phyloP scores from a whole-genome alignment of 2,113 vertebrate genomes.

The Aspiorhynchus laticeps region DNA sequence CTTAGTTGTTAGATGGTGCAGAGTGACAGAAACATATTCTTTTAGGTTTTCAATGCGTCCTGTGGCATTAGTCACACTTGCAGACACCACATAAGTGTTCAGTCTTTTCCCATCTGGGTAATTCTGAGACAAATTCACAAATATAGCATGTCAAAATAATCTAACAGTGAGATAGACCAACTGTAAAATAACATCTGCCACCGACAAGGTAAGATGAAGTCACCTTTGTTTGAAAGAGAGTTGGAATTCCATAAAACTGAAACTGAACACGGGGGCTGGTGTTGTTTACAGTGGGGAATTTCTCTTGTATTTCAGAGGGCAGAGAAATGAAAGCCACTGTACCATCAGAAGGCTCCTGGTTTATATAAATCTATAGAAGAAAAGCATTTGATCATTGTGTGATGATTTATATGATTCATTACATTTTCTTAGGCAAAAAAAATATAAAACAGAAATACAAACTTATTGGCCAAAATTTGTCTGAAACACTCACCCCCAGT shows the following conservation, averaged over 20 bases:
- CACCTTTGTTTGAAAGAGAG: constrained; percentile 81
- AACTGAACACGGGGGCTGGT: constrained; percentile 80
- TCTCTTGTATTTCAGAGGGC: constrained; percentile 75
- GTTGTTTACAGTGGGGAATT: constrained; percentile 61
- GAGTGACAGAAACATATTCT: constrained; percentile 77
- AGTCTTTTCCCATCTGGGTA: constrained; percentile 59
- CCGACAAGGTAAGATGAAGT: neutral
- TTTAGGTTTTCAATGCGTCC: constrained; percentile 75
- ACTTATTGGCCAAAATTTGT: neutral
- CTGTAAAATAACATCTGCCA: neutral
- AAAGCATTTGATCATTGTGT: neutral
- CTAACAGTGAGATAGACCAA: neutral
- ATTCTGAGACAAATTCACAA: constrained; percentile 67
- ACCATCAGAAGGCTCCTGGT: constrained; percentile 66
- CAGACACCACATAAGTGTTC: constrained; percentile 85
- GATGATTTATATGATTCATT: neutral
- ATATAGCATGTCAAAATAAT: neutral
- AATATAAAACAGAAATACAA: neutral
- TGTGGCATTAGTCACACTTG: constrained; percentile 80
- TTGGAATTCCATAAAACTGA: constrained; percentile 81
- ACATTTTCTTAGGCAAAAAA: neutral
- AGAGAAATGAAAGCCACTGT: constrained; percentile 83
- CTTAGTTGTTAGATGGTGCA: constrained; percentile 77
- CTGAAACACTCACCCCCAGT: neutral
- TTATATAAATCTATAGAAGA: constrained; percentile 77